phyloP scores from a whole-genome alignment of 1,140 invertebrate genomes.

The Papilio aristodemus region DNA sequence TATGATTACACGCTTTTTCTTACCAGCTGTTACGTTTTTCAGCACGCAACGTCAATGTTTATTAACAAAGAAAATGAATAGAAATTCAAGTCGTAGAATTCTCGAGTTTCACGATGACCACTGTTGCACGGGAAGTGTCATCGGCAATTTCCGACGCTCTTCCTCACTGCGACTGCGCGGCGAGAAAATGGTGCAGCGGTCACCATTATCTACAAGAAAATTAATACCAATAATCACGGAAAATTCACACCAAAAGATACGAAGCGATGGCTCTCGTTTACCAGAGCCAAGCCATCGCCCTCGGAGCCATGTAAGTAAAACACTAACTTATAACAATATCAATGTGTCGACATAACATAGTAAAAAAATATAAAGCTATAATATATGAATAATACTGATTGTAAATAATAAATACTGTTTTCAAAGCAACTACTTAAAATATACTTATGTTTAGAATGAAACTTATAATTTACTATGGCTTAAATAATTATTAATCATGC shows the following conservation, averaged over 20 bases:
- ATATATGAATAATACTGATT: not conserved
- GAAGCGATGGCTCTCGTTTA: conserved; percentile 70
- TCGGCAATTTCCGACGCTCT: conserved; percentile 73
- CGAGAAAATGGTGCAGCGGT: conserved; percentile 78
- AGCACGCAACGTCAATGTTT: conserved; percentile 68
- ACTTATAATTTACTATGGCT: no score
- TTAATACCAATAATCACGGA: conserved; percentile 78
- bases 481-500: not conserved
- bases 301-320: conserved; percentile 70
- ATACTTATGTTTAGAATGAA: no score
- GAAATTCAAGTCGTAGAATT: conserved; percentile 68
- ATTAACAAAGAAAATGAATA: conserved; percentile 71
- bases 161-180: conserved; percentile 79
- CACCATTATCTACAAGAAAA: conserved; percentile 71
- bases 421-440: not conserved
- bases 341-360: conserved; percentile 2
- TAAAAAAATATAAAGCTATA: not conserved
- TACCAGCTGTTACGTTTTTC: conserved; percentile 62
- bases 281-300: conserved; percentile 69
- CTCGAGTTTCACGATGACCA: conserved; percentile 72
- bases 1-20: conserved; percentile 36
- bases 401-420: not conserved
- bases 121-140: conserved; percentile 73
- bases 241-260: conserved; percentile 68
- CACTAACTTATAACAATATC: not conserved